These are phyloP conservation scores for Hippotragus niger DNA, from an alignment of 2,113 vertebrate genomes.

Conservation along the genomic window DNA sequence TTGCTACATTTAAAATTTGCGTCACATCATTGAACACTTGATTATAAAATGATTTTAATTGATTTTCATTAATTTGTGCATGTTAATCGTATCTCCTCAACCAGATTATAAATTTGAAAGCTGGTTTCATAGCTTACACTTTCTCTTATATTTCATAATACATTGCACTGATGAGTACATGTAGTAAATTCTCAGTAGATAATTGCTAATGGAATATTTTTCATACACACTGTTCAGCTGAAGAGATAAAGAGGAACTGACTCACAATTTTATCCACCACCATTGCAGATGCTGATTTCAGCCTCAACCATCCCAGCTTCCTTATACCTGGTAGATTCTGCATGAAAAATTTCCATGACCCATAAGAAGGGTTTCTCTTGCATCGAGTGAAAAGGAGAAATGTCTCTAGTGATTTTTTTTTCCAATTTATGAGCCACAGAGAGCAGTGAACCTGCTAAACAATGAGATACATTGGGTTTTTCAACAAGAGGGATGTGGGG, in stretches of 20 bases:
- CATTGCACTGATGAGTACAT: background rate
- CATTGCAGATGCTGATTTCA: background rate
- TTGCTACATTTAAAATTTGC: constrained; percentile 38
- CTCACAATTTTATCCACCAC: background rate
- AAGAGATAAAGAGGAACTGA: background rate
- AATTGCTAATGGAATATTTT: background rate
- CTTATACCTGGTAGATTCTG: background rate
- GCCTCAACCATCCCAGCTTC: background rate
- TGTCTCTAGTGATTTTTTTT: background rate
- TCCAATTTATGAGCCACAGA: background rate
- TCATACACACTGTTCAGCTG: background rate
- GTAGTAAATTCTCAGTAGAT: background rate
- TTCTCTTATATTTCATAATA: background rate
- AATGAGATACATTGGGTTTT: constrained; percentile 37
- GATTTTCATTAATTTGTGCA: constrained; percentile 48
- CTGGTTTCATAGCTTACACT: background rate
- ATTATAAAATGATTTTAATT: constrained; percentile 51
- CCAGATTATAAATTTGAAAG: constrained; percentile 10
- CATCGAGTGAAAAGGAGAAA: background rate
- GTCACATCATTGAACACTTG: constrained; percentile 34
- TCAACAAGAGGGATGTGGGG: background rate
- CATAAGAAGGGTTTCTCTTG: background rate
- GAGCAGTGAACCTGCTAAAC: constrained; percentile 12
- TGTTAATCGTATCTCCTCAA: constrained; percentile 29
- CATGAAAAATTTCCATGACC: background rate